Evolutionary conservation across 2,113 vertebrate genomes (phyloP), one percentile per base, ranked within the genome.

Genomic region (Phasianus colchicus): DNA sequence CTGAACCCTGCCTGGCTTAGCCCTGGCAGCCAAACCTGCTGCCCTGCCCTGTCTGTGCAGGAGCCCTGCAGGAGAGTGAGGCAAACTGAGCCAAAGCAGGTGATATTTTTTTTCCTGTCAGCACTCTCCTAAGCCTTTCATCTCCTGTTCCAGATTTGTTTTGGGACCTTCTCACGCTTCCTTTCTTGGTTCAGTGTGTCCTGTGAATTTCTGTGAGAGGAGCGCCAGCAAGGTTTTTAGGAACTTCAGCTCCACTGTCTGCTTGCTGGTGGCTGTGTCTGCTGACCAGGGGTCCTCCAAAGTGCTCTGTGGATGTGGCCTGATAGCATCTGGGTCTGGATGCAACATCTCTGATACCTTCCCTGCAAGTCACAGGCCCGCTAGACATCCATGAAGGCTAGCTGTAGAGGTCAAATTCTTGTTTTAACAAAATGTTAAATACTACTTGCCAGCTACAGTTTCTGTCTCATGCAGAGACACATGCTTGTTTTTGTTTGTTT

Each of bases 141-240:
- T 1, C 0, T 79, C 8, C 36, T 38, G 42, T 64, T 82, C 17
- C 10, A 84, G 20, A 32, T 34, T 69, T 69, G 7, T 15, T 72
- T 54, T 66, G 25, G 30, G 10, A 24, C 34, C 8, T 40, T 63
- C 24, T 55, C 55, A 30, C 34, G 13, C 17, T 2, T 52, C 9
- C 45, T 54, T 86, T 29, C 19, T 13, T 74, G 76, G 40, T 77
- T 86, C 76, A 54, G 1, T 14, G 9, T 72, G 36, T 58, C 45
- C 89, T 63, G 3, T 45, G 50, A 54, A 57, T 36, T 80, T 45
- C 72, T 65, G 52, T 52, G 42, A 84, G 63, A 79, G 65, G 20
- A 76, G 11, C n/a, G 82, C 11, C 71, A 83, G 25, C 0, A 0
- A 57, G 54, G 12, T 21, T 73, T 90, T 50, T 42, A 1, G 8